Base-by-base conservation (phyloP, 2,113 vertebrate genomes). In the Canis aureus region DNA sequence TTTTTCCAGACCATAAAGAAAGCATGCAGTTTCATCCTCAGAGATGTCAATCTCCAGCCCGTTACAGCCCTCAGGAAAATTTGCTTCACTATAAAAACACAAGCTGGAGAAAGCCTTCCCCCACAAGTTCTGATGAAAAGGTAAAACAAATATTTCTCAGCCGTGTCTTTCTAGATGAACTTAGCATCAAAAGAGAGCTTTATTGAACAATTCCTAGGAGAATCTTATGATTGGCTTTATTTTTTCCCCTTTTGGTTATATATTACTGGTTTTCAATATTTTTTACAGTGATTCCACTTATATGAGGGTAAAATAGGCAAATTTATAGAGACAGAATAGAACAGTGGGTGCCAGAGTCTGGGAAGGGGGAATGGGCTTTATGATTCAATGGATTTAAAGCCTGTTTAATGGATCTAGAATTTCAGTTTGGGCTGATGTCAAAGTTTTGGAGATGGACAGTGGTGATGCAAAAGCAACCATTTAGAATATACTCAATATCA, bases 91-190 rank as follows among this genome's bases (percentile, higher is more conserved):
- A 71, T 51, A 94, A 87, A 60, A 80, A 71, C 60, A 27, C 2
- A 2, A 78, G 90, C 88, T 11, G 0, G 60, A 94, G 94, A 88
- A 96, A 53, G 22, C 67, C 81, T 16, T 49, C 23, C 59, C 95
- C 64, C 11, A 1, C 9, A 0, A 90, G 64, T 15, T 5, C 76
- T 22, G 57, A 29, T 11, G 83, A 80, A 83, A 97, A 98, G 99
- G 98, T 99, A 98, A 98, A 81, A 51, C 17, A 96, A 38, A 32
- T 25, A 0, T 5, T 3, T 49, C 62, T 69, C 62, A 5, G 22
- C 1, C 3, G 2, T 17, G 25, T 27, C 78, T 27, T 43, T 62
- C 87, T 27, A 23, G 16, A 57, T 43, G 10, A 66, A 5, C 38
- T 32, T 5, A 19, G 78, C n/a, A 49, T 57, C 67, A 29, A 20